phyloP scores from a whole-genome alignment of 1,140 invertebrate genomes.

The Anastatus disparis region DNA sequence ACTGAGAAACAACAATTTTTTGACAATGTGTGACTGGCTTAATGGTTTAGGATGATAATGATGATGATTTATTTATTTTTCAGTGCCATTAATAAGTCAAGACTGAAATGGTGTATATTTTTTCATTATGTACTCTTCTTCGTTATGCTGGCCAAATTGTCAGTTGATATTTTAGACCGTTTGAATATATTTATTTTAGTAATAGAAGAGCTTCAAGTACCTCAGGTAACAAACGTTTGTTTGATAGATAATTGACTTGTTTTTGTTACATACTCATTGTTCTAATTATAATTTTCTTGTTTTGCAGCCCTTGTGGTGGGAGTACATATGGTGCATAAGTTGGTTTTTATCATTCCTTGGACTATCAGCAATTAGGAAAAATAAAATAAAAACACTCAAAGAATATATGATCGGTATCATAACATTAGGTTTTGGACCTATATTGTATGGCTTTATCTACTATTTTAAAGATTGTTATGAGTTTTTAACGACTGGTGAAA shows the following conservation, averaged over 20 bases:
- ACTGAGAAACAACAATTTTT: conserved; percentile 1
- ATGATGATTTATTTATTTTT: conserved; percentile 62
- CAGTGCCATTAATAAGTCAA: conserved; percentile 92
- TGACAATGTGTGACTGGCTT: neutral
- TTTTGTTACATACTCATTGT: conserved; percentile 13
- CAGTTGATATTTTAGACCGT: conserved; percentile 89
- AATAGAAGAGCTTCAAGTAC: conserved; percentile 92
- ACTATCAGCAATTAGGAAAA: conserved; percentile 86
- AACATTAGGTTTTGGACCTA: conserved; percentile 81
- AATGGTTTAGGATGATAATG: conserved; percentile 15
- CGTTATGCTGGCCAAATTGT: conserved; percentile 90
- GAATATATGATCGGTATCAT: conserved; percentile 86
- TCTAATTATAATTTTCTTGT: conserved; percentile 42
- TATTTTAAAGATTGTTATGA: conserved; percentile 87
- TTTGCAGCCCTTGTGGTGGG: conserved; percentile 86
- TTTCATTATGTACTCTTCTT: conserved; percentile 91
- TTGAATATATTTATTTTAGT: conserved; percentile 94
- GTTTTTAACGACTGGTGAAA: conserved; percentile 78
- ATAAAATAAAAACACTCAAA: conserved; percentile 81
- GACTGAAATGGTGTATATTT: conserved; percentile 92
- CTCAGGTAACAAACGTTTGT: conserved; percentile 72
- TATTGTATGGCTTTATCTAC: conserved; percentile 83
- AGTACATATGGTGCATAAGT: conserved; percentile 93
- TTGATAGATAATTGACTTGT: conserved; percentile 22
- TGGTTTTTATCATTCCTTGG: conserved; percentile 87